phyloP scores from a whole-genome alignment of 1,140 invertebrate species.

The Achatina immaculata region DNA sequence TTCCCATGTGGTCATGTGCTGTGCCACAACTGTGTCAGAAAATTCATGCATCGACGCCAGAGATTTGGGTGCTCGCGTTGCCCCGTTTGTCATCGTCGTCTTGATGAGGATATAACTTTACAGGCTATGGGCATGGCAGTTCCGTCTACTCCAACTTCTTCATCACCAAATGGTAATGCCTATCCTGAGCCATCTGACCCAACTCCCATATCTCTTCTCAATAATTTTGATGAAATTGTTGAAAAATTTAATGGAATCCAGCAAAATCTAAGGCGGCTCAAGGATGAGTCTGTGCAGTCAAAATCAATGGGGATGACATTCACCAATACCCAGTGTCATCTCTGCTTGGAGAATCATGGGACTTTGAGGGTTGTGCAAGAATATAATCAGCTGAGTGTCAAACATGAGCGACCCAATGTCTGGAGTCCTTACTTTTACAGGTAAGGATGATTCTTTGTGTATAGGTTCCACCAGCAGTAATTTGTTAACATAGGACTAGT shows the following conservation, averaged over 20 bases:
- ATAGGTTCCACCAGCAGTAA: too few species aligned
- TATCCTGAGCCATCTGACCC: constrained; percentile 40
- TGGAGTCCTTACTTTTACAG: constrained; percentile 56
- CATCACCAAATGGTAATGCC: background rate
- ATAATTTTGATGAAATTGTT: constrained; percentile 64
- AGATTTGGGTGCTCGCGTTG: constrained; percentile 40
- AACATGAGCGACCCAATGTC: constrained; percentile 53
- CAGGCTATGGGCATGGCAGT: constrained; percentile 37
- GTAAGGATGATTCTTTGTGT: too few species aligned
- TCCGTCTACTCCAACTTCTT: background rate
- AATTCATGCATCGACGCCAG: constrained; percentile 47
- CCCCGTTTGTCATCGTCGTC: constrained; percentile 49
- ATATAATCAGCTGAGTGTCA: constrained; percentile 56
- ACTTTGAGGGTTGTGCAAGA: constrained; percentile 63
- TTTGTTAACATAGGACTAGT: too few species aligned
- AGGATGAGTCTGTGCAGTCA: constrained; percentile 57
- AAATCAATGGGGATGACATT: constrained; percentile 64
- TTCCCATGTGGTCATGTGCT: constrained; percentile 66
- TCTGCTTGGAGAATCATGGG: constrained; percentile 62
- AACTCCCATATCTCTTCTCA: constrained; percentile 55
- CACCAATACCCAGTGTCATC: constrained; percentile 58
- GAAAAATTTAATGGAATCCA: constrained; percentile 59
- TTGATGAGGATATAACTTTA: constrained; percentile 35
- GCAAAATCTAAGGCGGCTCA: constrained; percentile 53
- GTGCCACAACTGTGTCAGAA: constrained; percentile 64